Evolutionary conservation across 2,113 vertebrate species (phyloP).

Genomic region (Tor tambroides): DNA sequence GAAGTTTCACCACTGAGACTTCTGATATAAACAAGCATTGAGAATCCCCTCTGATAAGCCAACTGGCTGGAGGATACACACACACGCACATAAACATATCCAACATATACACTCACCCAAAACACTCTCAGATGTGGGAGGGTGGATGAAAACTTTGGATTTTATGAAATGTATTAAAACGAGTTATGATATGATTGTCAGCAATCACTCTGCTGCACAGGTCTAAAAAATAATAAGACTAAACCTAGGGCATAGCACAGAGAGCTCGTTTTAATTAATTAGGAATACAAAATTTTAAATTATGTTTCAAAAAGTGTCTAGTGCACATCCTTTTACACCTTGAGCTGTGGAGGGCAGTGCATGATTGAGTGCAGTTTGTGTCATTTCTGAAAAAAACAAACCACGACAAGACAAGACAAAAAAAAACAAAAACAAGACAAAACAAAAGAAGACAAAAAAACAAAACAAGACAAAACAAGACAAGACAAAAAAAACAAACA

Average conservation of each 20-base stretch:
- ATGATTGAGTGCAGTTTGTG: background rate
- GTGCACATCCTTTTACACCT: background rate
- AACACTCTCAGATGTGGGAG: background rate
- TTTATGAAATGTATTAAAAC: background rate
- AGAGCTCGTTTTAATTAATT: background rate
- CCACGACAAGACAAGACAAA: background rate
- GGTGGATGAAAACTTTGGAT: background rate
- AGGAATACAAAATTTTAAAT: background rate
- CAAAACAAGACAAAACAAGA: background rate
- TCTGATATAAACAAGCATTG: conserved; percentile 80
- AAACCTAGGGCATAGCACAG: background rate
- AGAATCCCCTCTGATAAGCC: conserved; percentile 71
- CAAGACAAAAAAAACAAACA: too few relatives aligned
- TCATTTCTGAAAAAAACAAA: background rate
- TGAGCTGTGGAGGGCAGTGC: background rate
- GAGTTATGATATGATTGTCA: background rate
- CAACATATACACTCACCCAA: background rate
- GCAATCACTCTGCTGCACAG: background rate
- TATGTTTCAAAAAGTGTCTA: background rate
- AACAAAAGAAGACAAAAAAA: too few relatives aligned
- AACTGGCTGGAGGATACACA: conserved; percentile 65
- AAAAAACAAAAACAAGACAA: background rate
- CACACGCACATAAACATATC: background rate
- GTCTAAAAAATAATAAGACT: background rate
- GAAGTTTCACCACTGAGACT: conserved; percentile 77